Conservation (phyloP, 2,888 invertebrate genomes). For the Dromius quadrimaculatus region DNA sequence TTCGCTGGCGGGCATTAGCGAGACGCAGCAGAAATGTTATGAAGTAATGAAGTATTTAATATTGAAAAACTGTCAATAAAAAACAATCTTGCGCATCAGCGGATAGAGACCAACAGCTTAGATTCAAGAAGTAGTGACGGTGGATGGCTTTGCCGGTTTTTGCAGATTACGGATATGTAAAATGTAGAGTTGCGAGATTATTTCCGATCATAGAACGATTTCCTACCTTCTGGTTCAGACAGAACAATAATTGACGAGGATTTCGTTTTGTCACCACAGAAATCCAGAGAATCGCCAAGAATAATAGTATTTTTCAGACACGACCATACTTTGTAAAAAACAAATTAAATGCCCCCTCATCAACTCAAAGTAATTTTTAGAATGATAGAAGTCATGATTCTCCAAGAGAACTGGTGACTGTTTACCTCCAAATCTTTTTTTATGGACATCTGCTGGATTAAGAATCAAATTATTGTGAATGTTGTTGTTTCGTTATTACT, state of each 20-base stretch:
- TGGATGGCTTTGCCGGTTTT: constrained; percentile 27
- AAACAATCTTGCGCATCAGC: constrained; percentile 5
- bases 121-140: constrained; percentile 8
- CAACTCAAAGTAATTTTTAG: too few relatives aligned
- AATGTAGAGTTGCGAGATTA: constrained; percentile 8
- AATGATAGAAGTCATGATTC: too few relatives aligned
- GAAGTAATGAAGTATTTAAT: constrained; percentile 27
- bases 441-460: too few relatives aligned
- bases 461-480: too few relatives aligned
- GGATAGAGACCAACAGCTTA: constrained; percentile 26
- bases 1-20: constrained; percentile 18
- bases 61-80: constrained; percentile 21
- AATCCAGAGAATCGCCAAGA: too few relatives aligned
- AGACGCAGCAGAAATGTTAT: constrained; percentile 19
- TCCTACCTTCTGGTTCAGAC: constrained; percentile 5
- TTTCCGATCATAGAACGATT: constrained; percentile 19
- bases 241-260: constrained; percentile 10
- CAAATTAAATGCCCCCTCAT: too few relatives aligned
- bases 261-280: not conserved
- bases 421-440: too few relatives aligned
- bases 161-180: constrained; percentile 20
- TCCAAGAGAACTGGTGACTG: too few relatives aligned
- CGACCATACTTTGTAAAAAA: too few relatives aligned
- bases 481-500: too few relatives aligned
- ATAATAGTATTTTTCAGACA: too few relatives aligned